Base-by-base conservation (phyloP, 2,113 vertebrate genomes). In the Clarias magur region DNA sequence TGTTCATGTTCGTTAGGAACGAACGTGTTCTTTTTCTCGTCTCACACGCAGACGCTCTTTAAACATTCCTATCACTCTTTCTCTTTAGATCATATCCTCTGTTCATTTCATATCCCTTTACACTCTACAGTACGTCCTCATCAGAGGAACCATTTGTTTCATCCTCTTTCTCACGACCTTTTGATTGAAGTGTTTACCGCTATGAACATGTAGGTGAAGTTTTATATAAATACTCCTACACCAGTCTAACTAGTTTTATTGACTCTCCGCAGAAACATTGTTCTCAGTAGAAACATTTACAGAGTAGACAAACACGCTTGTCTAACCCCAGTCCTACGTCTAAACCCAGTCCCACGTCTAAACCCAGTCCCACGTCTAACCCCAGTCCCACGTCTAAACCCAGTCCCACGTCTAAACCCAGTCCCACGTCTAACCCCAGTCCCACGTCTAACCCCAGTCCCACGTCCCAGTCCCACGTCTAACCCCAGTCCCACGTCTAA, bases 221-320 rank as follows among this genome's bases (percentile, higher is more conserved):
- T 27, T 34, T 65, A 57, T 48, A 84, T 68, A 87, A 88, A 87
- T 82, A 85, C 72, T 38, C 85, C 60, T 75, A 81, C 42, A 81
- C 85, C 81, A 86, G 70, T 82, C 38, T 72, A 60, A 67, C 62
- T 56, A 48, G 79, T 79, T 62, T 88, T 34, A 76, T 62, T 23
- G 54, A 78, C 59, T 59, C 65, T 34, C 34, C 34, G 34, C 34
- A 34, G 34, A 34, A 34, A 34, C 34, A 34, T 34, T 86, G 84
- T 88, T 80, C 80, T 67, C 54, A 17, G 48, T 84, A 59, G 76
- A 88, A 82, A 80, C 76, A 86, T 13, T 59, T 10, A 34, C 5
- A 23, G n/a, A 48, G 25, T 21, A 8, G 54, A 79, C 25, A 84
- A 84, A 84, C 81, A 84, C 34, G 25, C 68, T 59, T 4, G 42